A percentile compares a stretch with the other conserved stretches of the same genome.
Evolutionary conservation across 2,888 invertebrate genomes (phyloP).

Genomic region (Drosophila gaucha): DNA sequence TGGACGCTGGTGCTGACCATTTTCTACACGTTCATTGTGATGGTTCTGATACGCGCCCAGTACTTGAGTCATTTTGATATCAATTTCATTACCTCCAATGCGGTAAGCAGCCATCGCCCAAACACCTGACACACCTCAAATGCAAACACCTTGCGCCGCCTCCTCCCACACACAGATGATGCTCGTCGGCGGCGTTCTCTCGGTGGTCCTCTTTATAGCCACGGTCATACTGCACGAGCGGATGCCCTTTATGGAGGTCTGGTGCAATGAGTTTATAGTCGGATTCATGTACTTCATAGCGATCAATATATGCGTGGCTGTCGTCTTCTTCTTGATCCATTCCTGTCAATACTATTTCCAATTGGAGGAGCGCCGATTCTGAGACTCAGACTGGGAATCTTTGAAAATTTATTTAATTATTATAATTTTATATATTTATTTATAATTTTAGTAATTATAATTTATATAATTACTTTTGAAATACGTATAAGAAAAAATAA

Average conservation of each 20-base stretch:
- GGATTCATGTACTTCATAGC: constrained; percentile 54
- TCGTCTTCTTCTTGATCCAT: constrained; percentile 49
- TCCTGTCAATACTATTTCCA: constrained; percentile 50
- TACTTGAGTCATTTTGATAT: constrained; percentile 55
- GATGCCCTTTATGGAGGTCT: constrained; percentile 40
- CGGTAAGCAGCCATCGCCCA: constrained; percentile 37
- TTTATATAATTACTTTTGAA: too few species aligned
- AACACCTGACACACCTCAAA: not conserved
- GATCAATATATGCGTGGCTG: constrained; percentile 39
- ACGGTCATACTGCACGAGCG: constrained; percentile 47
- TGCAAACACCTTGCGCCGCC: not conserved
- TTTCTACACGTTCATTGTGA: constrained; percentile 44
- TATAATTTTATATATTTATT: too few species aligned
- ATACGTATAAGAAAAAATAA: too few species aligned
- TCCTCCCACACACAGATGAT: constrained; percentile 37
- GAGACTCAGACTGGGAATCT: not conserved
- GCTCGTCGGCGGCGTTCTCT: constrained; percentile 47
- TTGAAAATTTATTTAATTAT: not conserved
- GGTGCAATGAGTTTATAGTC: constrained; percentile 52
- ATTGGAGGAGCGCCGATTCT: constrained; percentile 17
- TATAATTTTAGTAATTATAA: too few species aligned
- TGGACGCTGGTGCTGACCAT: constrained; percentile 57
- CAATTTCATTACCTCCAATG: constrained; percentile 48
- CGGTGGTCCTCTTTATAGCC: constrained; percentile 37
- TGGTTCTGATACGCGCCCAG: constrained; percentile 58